Percentiles rank a stretch among this genome's conserved stretches.
phyloP scores from a whole-genome alignment of 2,797 vertebrate species.

The Muscicapa striata region DNA sequence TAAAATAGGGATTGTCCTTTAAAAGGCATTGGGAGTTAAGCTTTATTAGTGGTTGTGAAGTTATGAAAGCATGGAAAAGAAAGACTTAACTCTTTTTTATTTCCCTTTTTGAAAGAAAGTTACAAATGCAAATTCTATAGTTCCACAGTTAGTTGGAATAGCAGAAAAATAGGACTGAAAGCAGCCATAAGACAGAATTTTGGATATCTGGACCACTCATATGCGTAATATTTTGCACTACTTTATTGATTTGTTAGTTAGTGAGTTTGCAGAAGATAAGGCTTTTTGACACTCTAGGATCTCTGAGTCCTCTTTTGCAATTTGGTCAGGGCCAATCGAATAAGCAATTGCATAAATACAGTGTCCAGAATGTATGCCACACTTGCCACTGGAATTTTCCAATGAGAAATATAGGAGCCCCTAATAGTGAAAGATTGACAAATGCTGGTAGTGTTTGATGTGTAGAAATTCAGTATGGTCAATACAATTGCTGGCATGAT shows the following conservation, averaged over 20 bases:
- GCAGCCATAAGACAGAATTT: not conserved
- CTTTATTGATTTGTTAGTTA: not conserved
- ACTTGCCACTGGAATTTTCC: not conserved
- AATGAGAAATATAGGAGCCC: not conserved
- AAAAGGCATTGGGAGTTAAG: not conserved
- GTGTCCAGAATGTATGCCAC: accelerated
- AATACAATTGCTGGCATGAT: not conserved
- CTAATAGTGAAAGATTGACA: not conserved
- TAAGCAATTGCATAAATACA: not conserved
- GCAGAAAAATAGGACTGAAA: not conserved
- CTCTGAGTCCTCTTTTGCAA: not conserved
- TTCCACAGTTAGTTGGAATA: not conserved
- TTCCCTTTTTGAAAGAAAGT: no score
- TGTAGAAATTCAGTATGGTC: not conserved
- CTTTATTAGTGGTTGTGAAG: not conserved
- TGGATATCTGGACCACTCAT: not conserved
- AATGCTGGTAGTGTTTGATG: not conserved
- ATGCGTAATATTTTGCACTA: not conserved
- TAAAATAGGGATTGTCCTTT: not conserved
- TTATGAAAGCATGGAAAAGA: not conserved
- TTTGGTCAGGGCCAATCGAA: not conserved
- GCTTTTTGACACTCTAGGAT: not conserved
- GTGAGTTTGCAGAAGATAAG: not conserved
- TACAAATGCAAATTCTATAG: not conserved
- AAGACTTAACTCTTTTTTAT: not conserved